Percentiles rank a stretch among this genome's conserved stretches.
Evolutionary conservation across 2,888 invertebrate genomes (phyloP).

Genomic region (Andrena haemorrhoa): DNA sequence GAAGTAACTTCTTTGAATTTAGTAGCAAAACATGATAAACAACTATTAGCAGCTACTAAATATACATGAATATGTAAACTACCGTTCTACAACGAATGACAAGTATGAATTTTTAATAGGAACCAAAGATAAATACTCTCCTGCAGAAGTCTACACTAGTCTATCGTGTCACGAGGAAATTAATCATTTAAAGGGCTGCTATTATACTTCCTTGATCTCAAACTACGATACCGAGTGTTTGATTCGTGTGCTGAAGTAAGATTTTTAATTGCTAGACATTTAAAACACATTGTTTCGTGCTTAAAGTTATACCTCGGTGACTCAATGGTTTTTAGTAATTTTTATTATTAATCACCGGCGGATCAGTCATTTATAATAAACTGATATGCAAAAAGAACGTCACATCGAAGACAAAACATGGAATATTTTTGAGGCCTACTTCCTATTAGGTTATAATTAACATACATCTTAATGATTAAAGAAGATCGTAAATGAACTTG

Average conservation of each 20-base stretch:
- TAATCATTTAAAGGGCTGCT: constrained; percentile 20
- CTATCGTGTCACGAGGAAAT: constrained; percentile 23
- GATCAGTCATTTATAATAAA: not conserved
- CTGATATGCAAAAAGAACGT: not conserved
- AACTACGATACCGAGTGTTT: not conserved
- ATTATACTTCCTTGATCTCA: not conserved
- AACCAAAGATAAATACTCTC: too few species aligned
- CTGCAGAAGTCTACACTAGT: not conserved
- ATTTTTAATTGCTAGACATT: not conserved
- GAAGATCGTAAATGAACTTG: not conserved
- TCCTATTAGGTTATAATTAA: not conserved
- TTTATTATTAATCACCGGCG: not conserved
- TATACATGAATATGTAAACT: too few species aligned
- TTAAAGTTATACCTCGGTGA: not conserved
- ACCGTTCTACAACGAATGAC: too few species aligned
- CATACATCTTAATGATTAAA: not conserved
- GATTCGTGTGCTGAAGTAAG: not conserved
- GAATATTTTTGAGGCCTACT: not conserved
- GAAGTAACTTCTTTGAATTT: too few species aligned
- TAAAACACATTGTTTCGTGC: too few species aligned
- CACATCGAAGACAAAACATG: too few species aligned
- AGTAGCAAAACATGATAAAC: too few species aligned
- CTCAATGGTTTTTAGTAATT: not conserved
- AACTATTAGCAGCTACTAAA: too few species aligned
- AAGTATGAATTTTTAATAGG: too few species aligned